Evolutionary conservation across 2,888 invertebrate genomes (phyloP), one percentile per base, ranked within the genome.

Genomic region (Drosophila eohydei): DNA sequence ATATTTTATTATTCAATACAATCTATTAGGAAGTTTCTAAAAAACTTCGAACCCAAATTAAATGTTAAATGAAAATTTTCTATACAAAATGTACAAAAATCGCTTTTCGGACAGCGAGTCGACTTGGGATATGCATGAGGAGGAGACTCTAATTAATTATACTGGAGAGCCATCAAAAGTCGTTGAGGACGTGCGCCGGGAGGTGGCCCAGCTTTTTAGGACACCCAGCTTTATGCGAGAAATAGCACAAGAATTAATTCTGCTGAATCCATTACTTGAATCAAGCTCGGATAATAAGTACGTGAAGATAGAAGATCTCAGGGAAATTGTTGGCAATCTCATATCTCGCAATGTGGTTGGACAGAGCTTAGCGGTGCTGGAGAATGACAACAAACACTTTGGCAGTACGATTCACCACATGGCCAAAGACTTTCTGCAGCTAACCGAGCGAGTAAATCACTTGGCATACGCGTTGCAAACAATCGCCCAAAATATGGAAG

Each of bases 281-380:
- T 28, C 7, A 11, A 32, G 28, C 6, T 3, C 30, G 16, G 26
- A 46, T 2, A 5, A 28, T 0, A 36, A 40, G 1, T 71, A 50
- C 34, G 71, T 68, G 9, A 62, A 62, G 30, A 16, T 61, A 1
- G 12, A 38, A 0, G 66, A 70, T 34, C 51, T 70, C 5, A 48
- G 56, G 44, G 65, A 51, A 9, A 56, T 61, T 11, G 38, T 66
- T 7, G 9, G 4, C 14, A 51, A 59, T 3, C 59, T 59, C 8
- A 51, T 59, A 2, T 40, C 40, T 14, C 21, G 51, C 32, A 51
- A 51, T 5, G 40, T 38, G 28, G 51, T 69, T n/a, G 55, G 52
- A 2, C 51, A 51, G 7, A 59, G 38, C 11, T 52, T 59, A 16
- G 16, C 40, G n/a, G n/a, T 28, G 21, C 21, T 52, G 40, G 32